A percentile compares a stretch with the other conserved stretches of the same genome.
phyloP scores from a whole-genome alignment of 2,888 invertebrate species.

The Willowsia nigromaculata region DNA sequence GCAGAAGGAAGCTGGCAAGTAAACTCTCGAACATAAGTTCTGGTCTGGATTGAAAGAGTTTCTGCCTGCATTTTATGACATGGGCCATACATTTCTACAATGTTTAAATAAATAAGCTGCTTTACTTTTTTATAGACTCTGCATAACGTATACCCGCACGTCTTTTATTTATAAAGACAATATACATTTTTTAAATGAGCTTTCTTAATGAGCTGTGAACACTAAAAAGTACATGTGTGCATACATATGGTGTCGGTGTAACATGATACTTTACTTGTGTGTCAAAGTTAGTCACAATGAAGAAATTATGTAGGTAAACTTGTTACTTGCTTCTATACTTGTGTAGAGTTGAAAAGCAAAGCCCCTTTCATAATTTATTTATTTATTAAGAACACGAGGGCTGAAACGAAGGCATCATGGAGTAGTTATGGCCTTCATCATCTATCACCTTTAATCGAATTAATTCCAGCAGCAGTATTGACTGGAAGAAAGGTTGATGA shows the following conservation, averaged over 20 bases:
- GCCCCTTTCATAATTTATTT: neutral
- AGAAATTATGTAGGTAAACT: neutral
- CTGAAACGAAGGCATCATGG: neutral
- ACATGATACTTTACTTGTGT: neutral
- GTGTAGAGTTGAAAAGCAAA: neutral
- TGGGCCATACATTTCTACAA: constrained; percentile 4
- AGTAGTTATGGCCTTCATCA: neutral
- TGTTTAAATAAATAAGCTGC: constrained; percentile 19
- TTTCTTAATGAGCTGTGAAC: constrained; percentile 62
- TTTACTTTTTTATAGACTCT: constrained; percentile 17
- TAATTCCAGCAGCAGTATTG: neutral
- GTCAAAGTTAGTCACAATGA: neutral
- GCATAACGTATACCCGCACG: neutral
- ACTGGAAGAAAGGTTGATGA: constrained; percentile 57
- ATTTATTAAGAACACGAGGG: neutral
- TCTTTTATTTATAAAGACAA: neutral
- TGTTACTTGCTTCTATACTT: neutral
- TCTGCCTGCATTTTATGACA: neutral
- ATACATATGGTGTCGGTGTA: constrained; percentile 25
- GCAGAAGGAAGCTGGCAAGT: neutral
- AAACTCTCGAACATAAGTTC: neutral
- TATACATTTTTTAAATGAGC: constrained; percentile 12
- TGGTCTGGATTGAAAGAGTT: neutral
- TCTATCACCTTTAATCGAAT: neutral
- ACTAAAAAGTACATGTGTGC: neutral